Evolutionary conservation across 2,888 invertebrate species (phyloP), one percentile per base, ranked within the genome.

Genomic region (Xestia xanthographa): DNA sequence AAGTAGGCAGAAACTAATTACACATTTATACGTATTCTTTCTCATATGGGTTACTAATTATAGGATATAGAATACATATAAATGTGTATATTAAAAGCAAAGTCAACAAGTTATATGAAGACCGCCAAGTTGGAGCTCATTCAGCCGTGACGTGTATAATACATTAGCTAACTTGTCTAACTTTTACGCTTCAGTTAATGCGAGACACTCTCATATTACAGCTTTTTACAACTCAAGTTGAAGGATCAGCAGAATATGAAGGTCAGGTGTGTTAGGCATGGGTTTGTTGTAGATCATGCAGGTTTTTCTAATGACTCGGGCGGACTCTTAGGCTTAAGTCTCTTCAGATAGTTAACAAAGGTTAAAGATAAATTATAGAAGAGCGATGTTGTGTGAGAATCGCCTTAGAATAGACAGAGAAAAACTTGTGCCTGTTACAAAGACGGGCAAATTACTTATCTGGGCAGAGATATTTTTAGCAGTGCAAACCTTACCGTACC

Each of bases 91-190:
- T 26, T 43, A 53, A 41, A n/a, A 53, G 22, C 53, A 34, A 63
- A 63, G 43, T 62, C 53, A 56, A 63, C n/a, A 77, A 79, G 62
- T 63, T 17, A 26, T 34, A 34, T 48, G 53, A 63, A 71, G 38
- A 6, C 53, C 14, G 8, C 41, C 20, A 48, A 79, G 53, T 62
- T 14, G 14, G 29, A 29, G 72, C 17, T 22, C 38, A 45, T 26
- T 53, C 38, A 29, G 43, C 14, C 38, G 72, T 34, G 45, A 17
- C 45, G 14, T 41, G 38, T 43, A 38, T 66, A n/a, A 50, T 29
- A 79, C 45, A 45, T 72, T 38, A 80, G 45, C 12, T 26, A 50
- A 72, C 38, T 66, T 72, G 50, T 38, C n/a, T 26, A 58, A 80
- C 45, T 38, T 60, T 20, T 20, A 29, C 66, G 58, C 45, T 45